These are phyloP conservation scores for Hemistola chrysoprasaria DNA, from an alignment of 2,888 invertebrate genomes.

Conservation along the genomic window DNA sequence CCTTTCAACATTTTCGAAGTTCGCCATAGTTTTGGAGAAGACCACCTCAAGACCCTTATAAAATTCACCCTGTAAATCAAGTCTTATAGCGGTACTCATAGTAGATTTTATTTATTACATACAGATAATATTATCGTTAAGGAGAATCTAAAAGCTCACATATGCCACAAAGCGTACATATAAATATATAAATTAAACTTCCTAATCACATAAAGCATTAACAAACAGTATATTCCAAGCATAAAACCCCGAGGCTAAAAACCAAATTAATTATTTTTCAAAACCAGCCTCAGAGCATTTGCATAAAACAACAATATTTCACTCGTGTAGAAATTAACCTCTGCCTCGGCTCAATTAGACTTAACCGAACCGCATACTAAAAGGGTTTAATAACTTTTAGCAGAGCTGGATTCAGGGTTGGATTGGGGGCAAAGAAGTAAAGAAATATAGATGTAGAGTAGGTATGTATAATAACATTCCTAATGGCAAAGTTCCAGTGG, in stretches of 20 bases:
- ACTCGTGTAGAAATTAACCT: constrained; percentile 74
- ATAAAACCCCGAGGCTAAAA: constrained; percentile 58
- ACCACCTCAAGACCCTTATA: no score
- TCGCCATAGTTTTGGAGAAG: no score
- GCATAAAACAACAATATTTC: constrained; percentile 79
- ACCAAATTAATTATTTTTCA: constrained; percentile 77
- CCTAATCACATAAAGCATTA: constrained; percentile 70
- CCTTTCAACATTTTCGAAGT: no score
- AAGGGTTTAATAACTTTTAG: constrained; percentile 71
- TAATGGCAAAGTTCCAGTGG: no score
- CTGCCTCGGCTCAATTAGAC: constrained; percentile 72
- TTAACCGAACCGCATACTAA: constrained; percentile 69
- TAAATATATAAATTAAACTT: constrained; percentile 44
- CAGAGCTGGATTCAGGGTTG: constrained; percentile 28
- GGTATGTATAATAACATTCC: no score
- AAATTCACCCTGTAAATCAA: no score
- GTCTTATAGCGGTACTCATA: no score
- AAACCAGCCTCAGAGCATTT: constrained; percentile 61
- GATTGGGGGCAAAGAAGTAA: constrained; percentile 1
- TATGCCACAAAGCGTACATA: constrained; percentile 25
- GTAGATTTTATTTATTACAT: no score
- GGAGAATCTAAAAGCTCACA: constrained; percentile 18
- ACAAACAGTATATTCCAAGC: constrained; percentile 58
- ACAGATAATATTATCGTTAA: not conserved
- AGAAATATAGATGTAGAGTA: no score